Base-by-base conservation (phyloP, 2,797 vertebrate genomes). In the Microctenopoma lineatum region DNA sequence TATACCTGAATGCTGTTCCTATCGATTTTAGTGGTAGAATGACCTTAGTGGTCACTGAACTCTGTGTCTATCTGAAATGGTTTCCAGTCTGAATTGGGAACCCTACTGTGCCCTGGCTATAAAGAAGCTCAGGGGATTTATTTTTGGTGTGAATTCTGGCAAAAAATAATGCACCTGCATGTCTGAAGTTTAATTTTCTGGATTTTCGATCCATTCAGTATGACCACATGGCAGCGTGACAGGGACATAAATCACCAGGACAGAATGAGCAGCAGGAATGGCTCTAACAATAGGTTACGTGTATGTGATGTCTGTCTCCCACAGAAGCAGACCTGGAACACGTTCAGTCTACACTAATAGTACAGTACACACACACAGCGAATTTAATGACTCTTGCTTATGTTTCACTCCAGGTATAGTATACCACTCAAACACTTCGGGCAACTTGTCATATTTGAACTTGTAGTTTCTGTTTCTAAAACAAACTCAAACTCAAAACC, bases 111-210 rank as follows among this genome's bases (percentile, higher is more conserved):
- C 10, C 16, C 16, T 10, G 32, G 25, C 16, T 21, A 18, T 34
- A 26, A 13, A 3, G 34, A 69, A 46, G 25, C 32, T 15, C 26
- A 3, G 26, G 44, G 73, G 65, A 67, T 21, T 6, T 46, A 26
- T 36, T 60, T 79, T 70, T 38, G 38, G 46, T 34, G 7, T 25
- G 69, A 53, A 74, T 55, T 76, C 60, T 72, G 59, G 39, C 21
- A 44, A 61, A 67, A 78, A 71, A 65, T n/a, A 61, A 62, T 51
- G 62, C 59, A 76, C 72, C 84, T 81, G 71, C 72, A 72, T 66
- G 56, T 72, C 53, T 77, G 32, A 77, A 75, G 73, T 84, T 66
- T 39, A 59, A 73, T 86, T 84, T 75, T 70, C 62, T 59, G 50
- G 59, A 72, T 77, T 73, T 81, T 75, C 81, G 51, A 79, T 65